phyloP scores from a whole-genome alignment of 2,797 vertebrate species.

The Rhinatrema bivittatum region DNA sequence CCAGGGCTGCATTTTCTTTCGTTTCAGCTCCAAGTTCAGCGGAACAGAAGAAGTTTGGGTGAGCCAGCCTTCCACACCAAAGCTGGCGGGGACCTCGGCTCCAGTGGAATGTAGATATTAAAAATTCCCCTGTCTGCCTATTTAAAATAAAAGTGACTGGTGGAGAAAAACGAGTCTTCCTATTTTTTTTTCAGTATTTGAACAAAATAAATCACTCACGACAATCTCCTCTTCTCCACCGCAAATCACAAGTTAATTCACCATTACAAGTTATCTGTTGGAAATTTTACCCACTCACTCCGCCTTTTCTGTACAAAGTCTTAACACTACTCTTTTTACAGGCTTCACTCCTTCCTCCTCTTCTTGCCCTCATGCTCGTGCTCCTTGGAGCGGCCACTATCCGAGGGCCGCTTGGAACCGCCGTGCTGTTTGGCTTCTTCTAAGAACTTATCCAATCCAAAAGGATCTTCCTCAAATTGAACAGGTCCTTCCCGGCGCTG shows the following conservation, averaged over 20 bases:
- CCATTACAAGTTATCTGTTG: too few relatives aligned
- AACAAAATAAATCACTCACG: too few relatives aligned
- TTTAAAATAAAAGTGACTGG: constrained; percentile 40
- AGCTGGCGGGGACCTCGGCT: constrained; percentile 28
- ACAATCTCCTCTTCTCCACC: too few relatives aligned
- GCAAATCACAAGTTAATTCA: too few relatives aligned
- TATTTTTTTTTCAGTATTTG: constrained; percentile 42
- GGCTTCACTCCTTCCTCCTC: constrained; percentile 91
- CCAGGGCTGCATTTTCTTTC: too few relatives aligned
- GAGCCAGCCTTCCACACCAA: constrained; percentile 12
- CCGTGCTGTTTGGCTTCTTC: constrained; percentile 96
- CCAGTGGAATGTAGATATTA: constrained; percentile 42
- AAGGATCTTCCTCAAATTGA: constrained; percentile 96
- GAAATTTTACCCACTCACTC: too few relatives aligned
- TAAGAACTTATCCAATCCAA: constrained; percentile 97
- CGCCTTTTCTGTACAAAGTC: too few relatives aligned
- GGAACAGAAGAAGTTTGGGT: constrained; percentile 17
- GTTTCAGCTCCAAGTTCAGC: constrained; percentile 67
- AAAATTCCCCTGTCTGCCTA: too few relatives aligned
- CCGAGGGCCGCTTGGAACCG: constrained; percentile 87
- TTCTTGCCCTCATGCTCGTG: constrained; percentile 94
- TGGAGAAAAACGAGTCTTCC: constrained; percentile 33
- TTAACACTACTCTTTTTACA: too few relatives aligned
- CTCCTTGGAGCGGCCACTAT: constrained; percentile 85
- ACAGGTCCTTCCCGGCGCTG: constrained; percentile 86